Evolutionary conservation across 1,140 invertebrate genomes (phyloP), one percentile per base, ranked within the genome.

Genomic region (Drosophila ercepeae): DNA sequence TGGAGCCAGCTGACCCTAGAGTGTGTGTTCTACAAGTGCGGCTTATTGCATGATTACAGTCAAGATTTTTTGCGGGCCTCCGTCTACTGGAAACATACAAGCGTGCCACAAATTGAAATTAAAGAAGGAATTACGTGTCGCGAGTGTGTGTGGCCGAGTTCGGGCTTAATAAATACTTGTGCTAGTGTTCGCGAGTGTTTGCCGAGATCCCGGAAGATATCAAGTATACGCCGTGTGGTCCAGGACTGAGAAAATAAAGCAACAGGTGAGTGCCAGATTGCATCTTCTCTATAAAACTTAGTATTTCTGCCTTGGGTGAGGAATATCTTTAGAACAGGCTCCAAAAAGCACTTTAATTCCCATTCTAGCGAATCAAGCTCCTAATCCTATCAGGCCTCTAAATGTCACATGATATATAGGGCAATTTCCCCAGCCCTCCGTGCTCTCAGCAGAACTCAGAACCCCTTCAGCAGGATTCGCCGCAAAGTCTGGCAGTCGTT

Each of bases 21-120:
- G 55, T 49, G 16, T 65, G 52, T 48, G 48, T 53, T 36, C 59
- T 44, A 55, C 64, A 57, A 84, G 81, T 79, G 72, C 81, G 81
- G 72, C 79, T 86, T 84, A 86, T 73, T 86, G 75, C 81, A 84
- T 71, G 61, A 78, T 86, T 78, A 63, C 71, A 49, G 46, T 36
- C 21, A 50, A 60, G 52, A 75, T 59, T 59, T 71, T 83, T 75
- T 57, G 42, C 57, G 34, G 16, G 65, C 19, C 60, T 45, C 36
- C 21, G 11, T 16, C 6, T 18, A 50, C 32, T 61, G 69, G 45
- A 76, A 84, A 73, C 81, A 64, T 64, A 65, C 13, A 86, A 64
- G 67, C 75, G 71, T 57, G 71, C 53, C 67, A 58, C 58, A 81
- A 81, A 84, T 86, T 84, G 82, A 84, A 81, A 76, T 81, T 76